A percentile compares a stretch with the other conserved stretches of the same genome.
phyloP scores from a whole-genome alignment of 2,888 invertebrate genomes.

The Andrena bucephala region DNA sequence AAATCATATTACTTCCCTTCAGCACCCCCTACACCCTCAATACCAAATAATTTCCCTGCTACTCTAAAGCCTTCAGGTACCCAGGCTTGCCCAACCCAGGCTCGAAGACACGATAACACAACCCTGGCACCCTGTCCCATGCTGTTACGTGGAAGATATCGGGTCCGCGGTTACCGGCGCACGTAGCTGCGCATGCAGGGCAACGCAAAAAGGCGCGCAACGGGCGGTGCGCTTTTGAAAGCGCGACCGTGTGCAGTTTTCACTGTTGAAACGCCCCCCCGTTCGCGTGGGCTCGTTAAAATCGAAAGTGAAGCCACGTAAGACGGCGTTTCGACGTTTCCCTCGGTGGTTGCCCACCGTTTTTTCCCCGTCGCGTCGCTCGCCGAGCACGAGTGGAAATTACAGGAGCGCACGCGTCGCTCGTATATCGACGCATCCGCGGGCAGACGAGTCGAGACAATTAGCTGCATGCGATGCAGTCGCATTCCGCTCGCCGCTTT shows the following conservation, averaged over 20 bases:
- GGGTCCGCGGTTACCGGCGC: background rate
- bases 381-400: slow-evolving; percentile 6
- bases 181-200: background rate
- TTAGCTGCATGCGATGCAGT: slow-evolving; percentile 38
- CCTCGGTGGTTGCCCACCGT: slow-evolving; percentile 10
- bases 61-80: too few relatives aligned
- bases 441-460: slow-evolving; percentile 38
- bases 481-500: slow-evolving; percentile 31
- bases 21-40: background rate
- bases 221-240: slow-evolving; percentile 73
- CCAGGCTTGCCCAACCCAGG: too few relatives aligned
- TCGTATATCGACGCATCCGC: slow-evolving; percentile 49
- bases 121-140: background rate
- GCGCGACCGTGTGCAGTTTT: slow-evolving; percentile 76
- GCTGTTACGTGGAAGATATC: background rate
- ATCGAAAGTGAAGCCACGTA: slow-evolving; percentile 73
- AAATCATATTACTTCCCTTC: background rate
- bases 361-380: slow-evolving; percentile 1
- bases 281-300: slow-evolving; percentile 62
- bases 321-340: slow-evolving; percentile 39
- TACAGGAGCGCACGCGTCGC: slow-evolving; percentile 29
- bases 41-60: too few relatives aligned
- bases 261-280: slow-evolving; percentile 63
- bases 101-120: too few relatives aligned
- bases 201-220: slow-evolving; percentile 4